phyloP scores from a whole-genome alignment of 2,797 vertebrate genomes.

The Pyrocephalus nanus region DNA sequence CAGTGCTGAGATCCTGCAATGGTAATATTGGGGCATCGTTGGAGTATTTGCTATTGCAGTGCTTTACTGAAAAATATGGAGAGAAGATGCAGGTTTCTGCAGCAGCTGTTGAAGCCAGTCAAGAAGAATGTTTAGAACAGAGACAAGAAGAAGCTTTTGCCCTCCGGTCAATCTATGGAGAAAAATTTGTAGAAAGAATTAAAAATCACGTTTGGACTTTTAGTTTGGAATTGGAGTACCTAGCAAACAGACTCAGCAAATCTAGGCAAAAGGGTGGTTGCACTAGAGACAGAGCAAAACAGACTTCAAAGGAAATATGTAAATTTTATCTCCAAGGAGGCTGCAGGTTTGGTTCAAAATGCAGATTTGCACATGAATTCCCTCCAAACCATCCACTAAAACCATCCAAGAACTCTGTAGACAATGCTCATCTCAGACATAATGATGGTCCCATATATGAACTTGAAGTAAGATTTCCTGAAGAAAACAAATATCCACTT shows the following conservation, averaged over 20 bases:
- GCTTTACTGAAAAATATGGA: slow-evolving; percentile 86
- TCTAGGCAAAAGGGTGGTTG: slow-evolving; percentile 31
- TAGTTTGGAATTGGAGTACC: slow-evolving; percentile 82
- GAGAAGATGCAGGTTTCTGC: slow-evolving; percentile 74
- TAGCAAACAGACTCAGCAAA: slow-evolving; percentile 71
- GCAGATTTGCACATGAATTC: slow-evolving; percentile 88
- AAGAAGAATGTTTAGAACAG: slow-evolving; percentile 85
- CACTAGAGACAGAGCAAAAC: slow-evolving; percentile 24
- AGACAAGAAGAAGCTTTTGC: slow-evolving; percentile 91
- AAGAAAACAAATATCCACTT: slow-evolving; percentile 89
- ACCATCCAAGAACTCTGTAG: slow-evolving; percentile 43
- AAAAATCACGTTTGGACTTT: slow-evolving; percentile 89
- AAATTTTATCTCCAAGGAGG: slow-evolving; percentile 87
- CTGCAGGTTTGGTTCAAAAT: slow-evolving; percentile 89
- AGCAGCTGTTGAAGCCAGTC: slow-evolving; percentile 64
- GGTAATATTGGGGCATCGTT: slow-evolving; percentile 90
- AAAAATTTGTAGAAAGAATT: slow-evolving; percentile 93
- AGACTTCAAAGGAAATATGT: slow-evolving; percentile 79
- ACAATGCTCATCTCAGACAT: slow-evolving; percentile 82
- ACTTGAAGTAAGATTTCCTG: slow-evolving; percentile 91
- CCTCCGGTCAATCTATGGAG: slow-evolving; percentile 89
- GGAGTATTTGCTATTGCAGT: slow-evolving; percentile 87
- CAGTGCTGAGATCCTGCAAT: slow-evolving; percentile 79
- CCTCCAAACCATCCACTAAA: slow-evolving; percentile 69
- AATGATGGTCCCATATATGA: slow-evolving; percentile 83